Percentiles rank a stretch among this genome's conserved stretches.
Evolutionary conservation across 2,797 vertebrate genomes (phyloP).

Genomic region (Halcyon chelicuti): DNA sequence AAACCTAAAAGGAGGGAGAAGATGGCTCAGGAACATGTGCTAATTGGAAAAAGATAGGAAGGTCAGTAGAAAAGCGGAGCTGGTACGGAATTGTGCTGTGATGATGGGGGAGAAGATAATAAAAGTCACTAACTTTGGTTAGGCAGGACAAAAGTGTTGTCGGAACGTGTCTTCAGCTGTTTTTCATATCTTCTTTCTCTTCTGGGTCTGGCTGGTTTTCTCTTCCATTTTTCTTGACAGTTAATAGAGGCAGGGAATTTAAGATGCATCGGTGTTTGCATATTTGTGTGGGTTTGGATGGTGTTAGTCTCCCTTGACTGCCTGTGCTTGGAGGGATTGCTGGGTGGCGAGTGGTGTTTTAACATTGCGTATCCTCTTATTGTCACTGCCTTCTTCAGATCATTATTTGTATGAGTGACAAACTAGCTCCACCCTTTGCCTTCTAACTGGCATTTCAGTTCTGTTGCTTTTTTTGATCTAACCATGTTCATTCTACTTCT

Average conservation of each 20-base stretch:
- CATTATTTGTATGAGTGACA: constrained; percentile 64
- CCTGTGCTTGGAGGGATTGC: constrained; percentile 23
- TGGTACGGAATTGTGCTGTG: neutral
- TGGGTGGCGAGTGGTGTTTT: constrained; percentile 45
- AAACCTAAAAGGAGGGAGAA: too few species aligned
- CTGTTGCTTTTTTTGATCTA: constrained; percentile 74
- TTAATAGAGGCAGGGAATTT: constrained; percentile 3
- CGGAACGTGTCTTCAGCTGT: neutral
- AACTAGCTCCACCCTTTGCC: constrained; percentile 69
- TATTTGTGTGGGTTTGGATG: constrained; percentile 27
- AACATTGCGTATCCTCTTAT: constrained; percentile 26
- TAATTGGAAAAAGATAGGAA: neutral
- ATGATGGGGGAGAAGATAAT: neutral
- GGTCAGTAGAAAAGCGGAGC: neutral
- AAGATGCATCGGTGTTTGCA: neutral
- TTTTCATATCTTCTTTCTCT: neutral
- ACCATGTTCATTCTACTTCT: constrained; percentile 75
- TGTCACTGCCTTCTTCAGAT: constrained; percentile 59
- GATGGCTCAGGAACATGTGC: neutral
- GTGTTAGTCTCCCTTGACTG: neutral
- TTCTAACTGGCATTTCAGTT: constrained; percentile 72
- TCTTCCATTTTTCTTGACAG: neutral
- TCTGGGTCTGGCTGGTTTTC: neutral
- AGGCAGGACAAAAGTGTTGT: neutral
- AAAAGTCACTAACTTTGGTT: neutral